phyloP scores from a whole-genome alignment of 1,140 invertebrate species.

The Zaprionus tsacasi region DNA sequence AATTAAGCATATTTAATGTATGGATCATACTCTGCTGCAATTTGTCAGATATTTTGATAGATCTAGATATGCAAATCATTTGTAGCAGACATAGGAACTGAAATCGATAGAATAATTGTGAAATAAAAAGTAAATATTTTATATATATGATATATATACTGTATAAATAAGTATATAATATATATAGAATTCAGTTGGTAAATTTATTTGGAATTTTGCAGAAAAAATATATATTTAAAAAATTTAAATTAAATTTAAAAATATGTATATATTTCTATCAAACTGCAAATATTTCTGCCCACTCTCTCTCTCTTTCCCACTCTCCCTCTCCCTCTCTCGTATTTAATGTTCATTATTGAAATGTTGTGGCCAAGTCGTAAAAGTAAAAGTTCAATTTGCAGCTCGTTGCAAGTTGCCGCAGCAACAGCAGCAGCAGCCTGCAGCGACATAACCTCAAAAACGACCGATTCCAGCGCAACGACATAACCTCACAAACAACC shows the following conservation, averaged over 20 bases:
- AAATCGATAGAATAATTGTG: not conserved
- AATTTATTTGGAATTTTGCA: not conserved
- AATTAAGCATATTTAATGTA: no score
- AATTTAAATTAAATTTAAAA: no score
- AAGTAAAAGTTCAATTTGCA: conserved; percentile 70
- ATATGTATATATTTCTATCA: no score
- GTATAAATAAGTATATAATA: not conserved
- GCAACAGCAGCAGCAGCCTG: conserved; percentile 27
- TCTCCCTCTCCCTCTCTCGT: not conserved
- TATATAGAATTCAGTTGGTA: not conserved
- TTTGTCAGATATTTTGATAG: not conserved
- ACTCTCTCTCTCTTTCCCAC: not conserved
- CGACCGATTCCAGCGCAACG: conserved; percentile 19
- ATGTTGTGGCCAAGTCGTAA: conserved; percentile 43
- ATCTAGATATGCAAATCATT: not conserved
- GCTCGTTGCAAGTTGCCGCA: conserved; percentile 35
- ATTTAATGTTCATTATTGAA: conserved; percentile 63
- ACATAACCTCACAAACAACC: conserved; percentile 36
- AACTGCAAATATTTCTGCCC: conserved; percentile 14
- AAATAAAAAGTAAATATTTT: not conserved
- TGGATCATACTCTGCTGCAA: not conserved
- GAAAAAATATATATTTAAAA: not conserved
- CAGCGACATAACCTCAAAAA: conserved; percentile 40
- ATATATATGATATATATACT: not conserved
- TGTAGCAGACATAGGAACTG: not conserved